Evolutionary conservation across 2,113 vertebrate genomes (phyloP).

Genomic region (Corythornis vintsioides): DNA sequence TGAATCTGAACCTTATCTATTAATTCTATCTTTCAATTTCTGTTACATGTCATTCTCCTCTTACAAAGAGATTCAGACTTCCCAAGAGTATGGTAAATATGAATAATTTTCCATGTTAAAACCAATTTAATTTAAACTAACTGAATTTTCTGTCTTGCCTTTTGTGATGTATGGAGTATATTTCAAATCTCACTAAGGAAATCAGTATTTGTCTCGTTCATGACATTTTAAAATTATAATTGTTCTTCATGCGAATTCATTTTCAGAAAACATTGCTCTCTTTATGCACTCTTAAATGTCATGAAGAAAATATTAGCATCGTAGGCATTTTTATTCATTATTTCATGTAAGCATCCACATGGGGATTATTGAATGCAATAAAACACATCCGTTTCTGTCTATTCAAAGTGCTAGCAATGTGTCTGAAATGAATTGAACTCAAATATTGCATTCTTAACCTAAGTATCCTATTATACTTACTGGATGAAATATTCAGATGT

Average conservation of each 20-base stretch:
- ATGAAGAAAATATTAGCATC: not conserved
- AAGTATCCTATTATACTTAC: not conserved
- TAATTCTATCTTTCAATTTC: not conserved
- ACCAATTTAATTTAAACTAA: not conserved
- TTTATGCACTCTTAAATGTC: slow-evolving; percentile 9
- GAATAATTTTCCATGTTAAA: not conserved
- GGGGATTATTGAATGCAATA: not conserved
- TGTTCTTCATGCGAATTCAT: not conserved
- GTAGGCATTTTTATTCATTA: slow-evolving; percentile 1
- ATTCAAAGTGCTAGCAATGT: not conserved
- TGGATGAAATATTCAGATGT: not conserved
- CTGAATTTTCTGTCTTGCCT: not conserved
- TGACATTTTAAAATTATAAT: not conserved
- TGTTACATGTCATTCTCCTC: not conserved
- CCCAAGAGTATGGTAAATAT: not conserved
- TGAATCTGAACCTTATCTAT: not conserved
- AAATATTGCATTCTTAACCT: not conserved
- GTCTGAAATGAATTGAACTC: not conserved
- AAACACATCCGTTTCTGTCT: not conserved
- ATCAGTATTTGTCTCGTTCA: not conserved
- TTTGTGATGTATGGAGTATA: not conserved
- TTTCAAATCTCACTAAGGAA: not conserved
- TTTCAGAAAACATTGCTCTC: not conserved
- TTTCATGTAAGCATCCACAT: not conserved
- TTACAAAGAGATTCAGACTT: not conserved